These are phyloP conservation scores for Trypoxylus dichotomus DNA, from an alignment of 1,140 invertebrate species.

Conservation along the genomic window DNA sequence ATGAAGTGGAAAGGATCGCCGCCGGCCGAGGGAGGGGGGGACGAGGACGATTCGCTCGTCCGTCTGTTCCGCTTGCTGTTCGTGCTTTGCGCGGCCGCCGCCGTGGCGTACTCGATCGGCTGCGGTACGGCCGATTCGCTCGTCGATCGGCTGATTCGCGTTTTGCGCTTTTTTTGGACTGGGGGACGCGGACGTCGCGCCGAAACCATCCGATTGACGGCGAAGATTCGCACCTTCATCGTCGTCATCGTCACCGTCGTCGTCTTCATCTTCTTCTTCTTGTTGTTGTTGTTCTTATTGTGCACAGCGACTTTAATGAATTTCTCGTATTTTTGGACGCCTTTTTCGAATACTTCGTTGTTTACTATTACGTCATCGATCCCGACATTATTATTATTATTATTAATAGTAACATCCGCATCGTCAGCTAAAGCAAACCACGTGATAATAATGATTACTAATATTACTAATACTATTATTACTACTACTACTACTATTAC, in stretches of 20 bases:
- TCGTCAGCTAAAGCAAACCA: slow-evolving; percentile 3
- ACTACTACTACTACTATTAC: neutral
- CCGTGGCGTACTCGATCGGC: neutral
- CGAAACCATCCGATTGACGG: neutral
- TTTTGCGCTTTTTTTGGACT: neutral
- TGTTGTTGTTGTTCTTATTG: slow-evolving; percentile 19
- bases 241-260: neutral
- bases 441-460: slow-evolving; percentile 14
- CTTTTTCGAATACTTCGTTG: neutral
- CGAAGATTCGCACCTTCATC: neutral
- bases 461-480: neutral
- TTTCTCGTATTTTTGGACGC: slow-evolving; percentile 21
- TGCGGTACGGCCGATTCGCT: neutral
- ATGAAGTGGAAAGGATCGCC: no score
- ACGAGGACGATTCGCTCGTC: neutral
- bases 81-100: neutral
- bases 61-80: neutral
- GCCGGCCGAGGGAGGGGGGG: neutral
- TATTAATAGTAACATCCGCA: neutral
- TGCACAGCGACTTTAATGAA: slow-evolving; percentile 18
- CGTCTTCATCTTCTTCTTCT: neutral
- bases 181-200: neutral
- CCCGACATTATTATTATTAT: neutral
- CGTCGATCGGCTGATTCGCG: neutral
- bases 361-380: neutral